Evolutionary conservation across 1,140 invertebrate species (phyloP).

Genomic region (Zaprionus tsacasi): DNA sequence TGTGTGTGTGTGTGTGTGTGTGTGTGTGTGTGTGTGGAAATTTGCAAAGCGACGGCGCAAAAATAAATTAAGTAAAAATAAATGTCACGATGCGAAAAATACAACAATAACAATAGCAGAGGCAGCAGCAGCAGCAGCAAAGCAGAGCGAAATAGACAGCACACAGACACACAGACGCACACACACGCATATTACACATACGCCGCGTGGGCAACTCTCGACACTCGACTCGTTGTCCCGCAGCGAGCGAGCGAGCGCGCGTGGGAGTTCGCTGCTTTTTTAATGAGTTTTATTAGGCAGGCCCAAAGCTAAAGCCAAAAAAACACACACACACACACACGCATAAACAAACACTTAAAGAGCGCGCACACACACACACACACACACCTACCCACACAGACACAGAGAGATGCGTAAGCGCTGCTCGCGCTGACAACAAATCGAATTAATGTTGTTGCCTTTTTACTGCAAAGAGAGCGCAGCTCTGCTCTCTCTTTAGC

Average conservation of each 20-base stretch:
- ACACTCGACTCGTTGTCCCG: background rate
- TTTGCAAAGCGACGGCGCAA: conserved; percentile 75
- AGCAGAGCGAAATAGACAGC: conserved; percentile 17
- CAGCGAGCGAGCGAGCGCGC: conserved; percentile 5
- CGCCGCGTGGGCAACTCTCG: conserved; percentile 38
- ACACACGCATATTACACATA: conserved; percentile 33
- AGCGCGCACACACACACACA: conserved; percentile 52
- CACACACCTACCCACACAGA: background rate
- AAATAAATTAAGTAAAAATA: conserved; percentile 83
- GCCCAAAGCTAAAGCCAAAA: conserved; percentile 27
- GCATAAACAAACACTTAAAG: conserved; percentile 82
- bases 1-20: background rate
- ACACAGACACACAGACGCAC: background rate
- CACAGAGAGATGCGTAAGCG: conserved; percentile 3
- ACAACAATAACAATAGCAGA: conserved; percentile 35
- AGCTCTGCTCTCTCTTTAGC: conserved; percentile 15
- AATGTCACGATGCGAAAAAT: conserved; percentile 66
- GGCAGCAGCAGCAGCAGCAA: conserved; percentile 17
- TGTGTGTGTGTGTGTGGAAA: conserved; percentile 27
- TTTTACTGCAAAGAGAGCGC: conserved; percentile 47
- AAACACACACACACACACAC: conserved; percentile 31
- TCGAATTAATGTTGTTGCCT: conserved; percentile 68
- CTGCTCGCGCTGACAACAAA: conserved; percentile 38
- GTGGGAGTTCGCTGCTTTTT: conserved; percentile 58
- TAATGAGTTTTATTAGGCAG: conserved; percentile 80